A percentile compares a stretch with the other conserved stretches of the same genome.
Conservation (phyloP, 2,797 vertebrate species). For the Masticophis lateralis region DNA sequence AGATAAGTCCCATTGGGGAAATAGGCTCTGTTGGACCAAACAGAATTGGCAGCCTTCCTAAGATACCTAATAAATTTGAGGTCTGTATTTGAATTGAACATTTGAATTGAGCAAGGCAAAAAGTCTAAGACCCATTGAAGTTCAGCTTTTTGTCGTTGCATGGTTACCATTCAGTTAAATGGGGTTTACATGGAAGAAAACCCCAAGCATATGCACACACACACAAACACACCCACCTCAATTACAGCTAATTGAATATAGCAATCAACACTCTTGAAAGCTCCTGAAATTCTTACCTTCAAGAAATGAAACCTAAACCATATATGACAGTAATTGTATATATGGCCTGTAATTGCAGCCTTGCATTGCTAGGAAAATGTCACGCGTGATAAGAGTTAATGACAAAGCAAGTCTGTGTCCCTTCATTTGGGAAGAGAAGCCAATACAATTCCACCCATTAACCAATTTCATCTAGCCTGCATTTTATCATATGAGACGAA, state of each 20-base stretch:
- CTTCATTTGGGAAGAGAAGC: slow-evolving; percentile 70
- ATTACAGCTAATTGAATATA: slow-evolving; percentile 63
- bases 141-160: background rate
- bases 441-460: slow-evolving; percentile 73
- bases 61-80: slow-evolving; percentile 44
- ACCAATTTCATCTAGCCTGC: slow-evolving; percentile 73
- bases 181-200: background rate
- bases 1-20: background rate
- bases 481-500: slow-evolving; percentile 73
- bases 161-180: background rate
- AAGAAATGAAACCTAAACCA: slow-evolving; percentile 74
- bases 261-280: slow-evolving; percentile 68
- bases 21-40: background rate
- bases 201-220: background rate
- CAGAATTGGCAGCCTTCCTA: slow-evolving; percentile 20
- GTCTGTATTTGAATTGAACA: background rate
- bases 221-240: slow-evolving; percentile 2
- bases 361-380: slow-evolving; percentile 75
- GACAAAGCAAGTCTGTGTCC: slow-evolving; percentile 76
- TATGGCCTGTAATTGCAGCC: slow-evolving; percentile 75
- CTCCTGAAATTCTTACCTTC: slow-evolving; percentile 73
- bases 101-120: slow-evolving; percentile 34
- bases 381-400: slow-evolving; percentile 76
- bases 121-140: background rate
- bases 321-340: slow-evolving; percentile 78